A percentile compares a stretch with the other conserved stretches of the same genome.
Evolutionary conservation across 2,888 invertebrate species (phyloP).

Genomic region (Aphidoletes aphidimyza): DNA sequence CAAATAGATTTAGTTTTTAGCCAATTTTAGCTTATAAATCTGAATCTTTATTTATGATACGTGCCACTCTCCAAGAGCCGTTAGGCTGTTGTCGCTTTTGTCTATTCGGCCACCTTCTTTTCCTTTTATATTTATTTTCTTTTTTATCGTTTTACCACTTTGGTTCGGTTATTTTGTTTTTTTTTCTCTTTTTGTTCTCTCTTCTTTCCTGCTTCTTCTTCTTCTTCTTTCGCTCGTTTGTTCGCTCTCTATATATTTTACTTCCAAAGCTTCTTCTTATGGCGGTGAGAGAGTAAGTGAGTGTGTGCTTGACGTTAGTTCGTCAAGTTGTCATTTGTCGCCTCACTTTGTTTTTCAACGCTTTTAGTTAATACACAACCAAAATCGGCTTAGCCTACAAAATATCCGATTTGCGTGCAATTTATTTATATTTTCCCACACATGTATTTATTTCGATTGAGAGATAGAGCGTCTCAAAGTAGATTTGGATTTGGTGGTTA

Average conservation of each 20-base stretch:
- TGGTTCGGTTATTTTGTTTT: background rate
- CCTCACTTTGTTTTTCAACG: background rate
- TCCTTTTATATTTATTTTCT: background rate
- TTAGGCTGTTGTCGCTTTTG: background rate
- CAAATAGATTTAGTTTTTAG: slow-evolving; percentile 34
- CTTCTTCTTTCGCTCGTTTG: no score
- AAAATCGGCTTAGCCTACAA: slow-evolving; percentile 11
- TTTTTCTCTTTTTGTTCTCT: background rate
- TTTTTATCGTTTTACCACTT: background rate
- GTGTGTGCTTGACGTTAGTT: no score
- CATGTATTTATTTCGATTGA: background rate
- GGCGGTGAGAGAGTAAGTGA: no score
- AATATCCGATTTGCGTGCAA: slow-evolving; percentile 25
- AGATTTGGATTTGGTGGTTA: no score
- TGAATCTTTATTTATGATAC: background rate
- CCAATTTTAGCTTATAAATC: slow-evolving; percentile 1
- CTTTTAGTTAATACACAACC: background rate
- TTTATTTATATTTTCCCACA: slow-evolving; percentile 11
- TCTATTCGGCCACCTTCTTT: background rate
- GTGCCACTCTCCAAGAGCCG: background rate
- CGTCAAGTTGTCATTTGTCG: background rate
- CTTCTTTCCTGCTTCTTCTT: no score
- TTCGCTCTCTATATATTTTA: no score
- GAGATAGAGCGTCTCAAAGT: no score
- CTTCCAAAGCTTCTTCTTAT: no score